Evolutionary conservation across 2,888 invertebrate species (phyloP).

Genomic region (Tiphia femorata): DNA sequence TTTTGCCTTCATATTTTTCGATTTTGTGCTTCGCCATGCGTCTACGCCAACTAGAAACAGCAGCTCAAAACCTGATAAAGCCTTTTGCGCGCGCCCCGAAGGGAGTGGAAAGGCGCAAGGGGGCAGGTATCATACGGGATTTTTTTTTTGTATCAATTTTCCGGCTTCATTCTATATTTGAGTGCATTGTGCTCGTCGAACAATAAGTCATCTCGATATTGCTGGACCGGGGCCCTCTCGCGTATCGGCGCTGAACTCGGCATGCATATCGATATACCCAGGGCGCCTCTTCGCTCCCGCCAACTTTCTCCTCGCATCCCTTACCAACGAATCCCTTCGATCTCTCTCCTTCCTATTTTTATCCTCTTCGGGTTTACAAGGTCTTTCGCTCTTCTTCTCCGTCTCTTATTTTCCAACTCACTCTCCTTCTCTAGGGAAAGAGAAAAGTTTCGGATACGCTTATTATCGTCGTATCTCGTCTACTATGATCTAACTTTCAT

Average conservation of each 20-base stretch:
- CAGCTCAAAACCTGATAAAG: too few species aligned
- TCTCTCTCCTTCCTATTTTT: conserved; percentile 2
- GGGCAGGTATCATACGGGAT: conserved; percentile 44
- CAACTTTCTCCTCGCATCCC: conserved; percentile 23
- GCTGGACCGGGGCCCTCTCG: conserved; percentile 41
- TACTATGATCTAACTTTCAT: too few species aligned
- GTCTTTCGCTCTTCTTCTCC: too few species aligned
- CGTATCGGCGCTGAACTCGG: conserved; percentile 30
- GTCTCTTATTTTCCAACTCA: too few species aligned
- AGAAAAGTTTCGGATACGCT: too few species aligned
- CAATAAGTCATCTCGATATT: conserved; percentile 65
- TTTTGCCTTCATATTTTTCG: too few species aligned
- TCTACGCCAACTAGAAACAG: too few species aligned
- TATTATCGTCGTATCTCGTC: too few species aligned
- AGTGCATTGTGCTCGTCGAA: conserved; percentile 59
- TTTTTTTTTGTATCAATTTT: conserved; percentile 60
- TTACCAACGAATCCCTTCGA: conserved; percentile 3
- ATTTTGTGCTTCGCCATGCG: too few species aligned
- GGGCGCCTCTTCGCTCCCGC: conserved; percentile 8
- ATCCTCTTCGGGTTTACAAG: neutral
- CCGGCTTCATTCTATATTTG: conserved; percentile 58
- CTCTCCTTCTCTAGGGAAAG: too few species aligned
- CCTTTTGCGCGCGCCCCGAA: too few species aligned
- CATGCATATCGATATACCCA: conserved; percentile 40
- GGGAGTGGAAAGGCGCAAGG: too few species aligned